These are phyloP conservation scores for Trachurus trachurus DNA, from an alignment of 2,797 vertebrate species.

Conservation along the genomic window DNA sequence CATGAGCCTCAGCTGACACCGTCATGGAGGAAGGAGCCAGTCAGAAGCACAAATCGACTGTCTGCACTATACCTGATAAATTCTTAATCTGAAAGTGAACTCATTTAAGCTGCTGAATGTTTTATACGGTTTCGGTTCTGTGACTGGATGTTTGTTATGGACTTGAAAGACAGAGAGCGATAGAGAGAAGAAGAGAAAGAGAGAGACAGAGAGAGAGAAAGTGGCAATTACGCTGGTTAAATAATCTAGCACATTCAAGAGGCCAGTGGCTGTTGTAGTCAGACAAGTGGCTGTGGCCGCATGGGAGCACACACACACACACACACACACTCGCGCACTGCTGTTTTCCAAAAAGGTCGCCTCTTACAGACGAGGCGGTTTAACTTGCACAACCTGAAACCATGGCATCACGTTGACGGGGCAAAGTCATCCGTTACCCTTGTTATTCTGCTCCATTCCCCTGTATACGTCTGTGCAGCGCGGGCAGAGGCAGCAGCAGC, in stretches of 20 bases:
- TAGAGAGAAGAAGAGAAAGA: too few relatives aligned
- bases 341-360: conserved; percentile 45
- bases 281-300: conserved; percentile 2
- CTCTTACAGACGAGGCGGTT: conserved; percentile 37
- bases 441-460: conserved; percentile 39
- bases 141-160: neutral
- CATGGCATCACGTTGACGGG: conserved; percentile 52
- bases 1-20: neutral
- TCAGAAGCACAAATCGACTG: neutral
- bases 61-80: neutral
- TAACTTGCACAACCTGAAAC: conserved; percentile 70
- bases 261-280: conserved; percentile 8
- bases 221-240: conserved; percentile 19
- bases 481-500: neutral
- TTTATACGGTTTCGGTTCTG: neutral
- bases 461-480: neutral
- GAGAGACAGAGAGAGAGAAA: neutral
- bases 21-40: neutral
- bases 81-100: neutral
- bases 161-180: neutral
- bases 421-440: conserved; percentile 61
- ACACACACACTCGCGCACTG: neutral
- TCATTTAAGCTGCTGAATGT: neutral
- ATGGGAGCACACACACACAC: neutral
- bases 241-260: conserved; percentile 36